Base-by-base conservation (phyloP, 2,888 invertebrate species). In the Rhodophaea formosa region DNA sequence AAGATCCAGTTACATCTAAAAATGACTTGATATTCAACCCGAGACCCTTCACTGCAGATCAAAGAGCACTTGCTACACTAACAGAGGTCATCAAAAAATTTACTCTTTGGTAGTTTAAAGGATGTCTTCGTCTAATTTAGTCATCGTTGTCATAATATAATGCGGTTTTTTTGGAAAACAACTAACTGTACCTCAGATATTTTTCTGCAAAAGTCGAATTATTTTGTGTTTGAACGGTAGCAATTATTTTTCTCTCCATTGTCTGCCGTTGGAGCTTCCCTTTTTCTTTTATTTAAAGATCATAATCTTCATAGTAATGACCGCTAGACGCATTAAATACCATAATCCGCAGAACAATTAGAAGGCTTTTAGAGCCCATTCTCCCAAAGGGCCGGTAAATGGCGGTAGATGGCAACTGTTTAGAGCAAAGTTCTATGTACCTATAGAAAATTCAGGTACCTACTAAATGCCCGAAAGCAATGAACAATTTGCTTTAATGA, bases 341-440 rank as follows among this genome's bases (percentile, higher is more conserved):
- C 35, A 46, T 55, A 55, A 53, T 55, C 54, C 8, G 17, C 32
- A 12, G 32, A 45, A 45, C 45, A 55, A 55, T 55, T 55, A 55
- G 32, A 44, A 55, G 32, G 54, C 54, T 55, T 55, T 55, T 55
- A 55, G 54, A 16, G 17, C n/a, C 45, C 54, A 45, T 45, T 32
- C 45, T 45, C 45, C 54, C 12, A n/a, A 8, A 45, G 45, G 15
- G 8, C 44, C 29, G 44, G 7, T 35, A 45, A 54, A 52, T 42
- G 52, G 39, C 35, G 42, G 23, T 12, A 53, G 49, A 51, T 39
- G 35, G 42, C 23, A 16, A 43, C 53, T 43, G 29, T 29, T 53
- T 42, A 43, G 23, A 42, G 43, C 6, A 8, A 32, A 49, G 16
- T 39, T 51, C 15, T 51, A 17, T 39, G n/a, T 35, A 35, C 17